These are phyloP conservation scores for Adelges cooleyi DNA, from an alignment of 1,140 invertebrate species.

Conservation along the genomic window DNA sequence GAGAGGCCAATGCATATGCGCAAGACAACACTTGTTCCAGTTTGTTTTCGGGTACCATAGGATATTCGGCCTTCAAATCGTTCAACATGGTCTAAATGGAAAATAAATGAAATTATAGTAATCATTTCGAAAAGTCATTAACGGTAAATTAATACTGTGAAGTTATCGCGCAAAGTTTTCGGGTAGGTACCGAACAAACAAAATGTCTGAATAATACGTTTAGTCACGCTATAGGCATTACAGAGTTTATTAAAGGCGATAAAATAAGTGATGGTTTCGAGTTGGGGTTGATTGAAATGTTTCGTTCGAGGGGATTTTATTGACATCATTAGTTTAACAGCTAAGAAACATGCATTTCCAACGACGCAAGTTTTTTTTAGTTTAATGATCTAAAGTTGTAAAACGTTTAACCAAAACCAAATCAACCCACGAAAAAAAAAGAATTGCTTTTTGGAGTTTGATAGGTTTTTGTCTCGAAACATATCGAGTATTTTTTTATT, in stretches of 20 bases:
- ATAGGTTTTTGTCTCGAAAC: too few relatives aligned
- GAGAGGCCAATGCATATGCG: slow-evolving; percentile 58
- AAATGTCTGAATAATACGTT: background rate
- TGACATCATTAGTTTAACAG: slow-evolving; percentile 2
- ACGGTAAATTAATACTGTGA: background rate
- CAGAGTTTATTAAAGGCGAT: slow-evolving; percentile 6
- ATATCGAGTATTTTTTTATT: too few relatives aligned
- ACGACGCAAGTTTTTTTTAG: too few relatives aligned
- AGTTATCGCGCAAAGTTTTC: slow-evolving; percentile 1
- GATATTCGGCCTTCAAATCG: slow-evolving; percentile 38
- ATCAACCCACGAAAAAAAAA: too few relatives aligned
- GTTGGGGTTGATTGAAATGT: slow-evolving; percentile 12
- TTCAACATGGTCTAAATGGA: slow-evolving; percentile 13
- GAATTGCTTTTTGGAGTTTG: too few relatives aligned
- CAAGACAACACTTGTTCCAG: slow-evolving; percentile 63
- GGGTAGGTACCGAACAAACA: background rate
- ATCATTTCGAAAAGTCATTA: background rate
- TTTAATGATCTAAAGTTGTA: too few relatives aligned
- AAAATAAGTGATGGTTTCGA: background rate
- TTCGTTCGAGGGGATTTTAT: slow-evolving; percentile 2
- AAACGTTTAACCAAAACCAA: too few relatives aligned
- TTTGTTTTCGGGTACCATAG: slow-evolving; percentile 45
- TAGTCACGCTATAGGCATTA: slow-evolving; percentile 23
- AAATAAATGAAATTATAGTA: background rate
- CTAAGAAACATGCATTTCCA: background rate